phyloP scores from a whole-genome alignment of 2,797 vertebrate genomes.

The Onychomys leucogaster region DNA sequence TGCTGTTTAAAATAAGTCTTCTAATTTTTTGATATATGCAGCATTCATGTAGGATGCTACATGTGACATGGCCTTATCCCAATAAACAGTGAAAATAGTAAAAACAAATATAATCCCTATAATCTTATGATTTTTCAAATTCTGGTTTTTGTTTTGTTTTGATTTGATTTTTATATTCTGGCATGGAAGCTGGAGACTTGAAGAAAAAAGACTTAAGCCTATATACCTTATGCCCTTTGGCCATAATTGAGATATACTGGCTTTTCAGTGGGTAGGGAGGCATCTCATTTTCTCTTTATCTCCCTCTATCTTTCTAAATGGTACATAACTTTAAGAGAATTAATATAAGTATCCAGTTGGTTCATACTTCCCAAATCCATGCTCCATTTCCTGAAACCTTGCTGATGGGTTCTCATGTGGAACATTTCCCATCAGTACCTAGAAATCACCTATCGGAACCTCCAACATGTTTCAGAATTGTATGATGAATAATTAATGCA shows the following conservation, averaged over 20 bases:
- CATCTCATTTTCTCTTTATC: slow-evolving; percentile 48
- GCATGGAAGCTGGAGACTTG: not conserved
- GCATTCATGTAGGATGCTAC: not conserved
- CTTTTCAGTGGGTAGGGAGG: not conserved
- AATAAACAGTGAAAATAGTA: slow-evolving; percentile 13
- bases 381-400: slow-evolving; percentile 76
- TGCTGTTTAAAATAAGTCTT: slow-evolving; percentile 42
- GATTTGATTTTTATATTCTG: not conserved
- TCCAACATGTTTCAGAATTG: slow-evolving; percentile 72
- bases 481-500: slow-evolving; percentile 82
- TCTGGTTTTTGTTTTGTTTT: not conserved
- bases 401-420: slow-evolving; percentile 54
- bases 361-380: slow-evolving; percentile 54
- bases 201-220: not conserved
- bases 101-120: slow-evolving; percentile 37
- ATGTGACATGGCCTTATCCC: not conserved
- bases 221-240: not conserved
- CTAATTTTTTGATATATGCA: not conserved
- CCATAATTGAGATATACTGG: slow-evolving; percentile 41
- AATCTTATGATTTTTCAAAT: not conserved
- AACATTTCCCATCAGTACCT: slow-evolving; percentile 81
- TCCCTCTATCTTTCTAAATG: slow-evolving; percentile 58
- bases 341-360: slow-evolving; percentile 6
- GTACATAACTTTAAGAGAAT: slow-evolving; percentile 68
- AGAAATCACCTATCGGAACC: slow-evolving; percentile 79